Base-by-base conservation (phyloP, 2,888 invertebrate species). In the Apamea epomidion region DNA sequence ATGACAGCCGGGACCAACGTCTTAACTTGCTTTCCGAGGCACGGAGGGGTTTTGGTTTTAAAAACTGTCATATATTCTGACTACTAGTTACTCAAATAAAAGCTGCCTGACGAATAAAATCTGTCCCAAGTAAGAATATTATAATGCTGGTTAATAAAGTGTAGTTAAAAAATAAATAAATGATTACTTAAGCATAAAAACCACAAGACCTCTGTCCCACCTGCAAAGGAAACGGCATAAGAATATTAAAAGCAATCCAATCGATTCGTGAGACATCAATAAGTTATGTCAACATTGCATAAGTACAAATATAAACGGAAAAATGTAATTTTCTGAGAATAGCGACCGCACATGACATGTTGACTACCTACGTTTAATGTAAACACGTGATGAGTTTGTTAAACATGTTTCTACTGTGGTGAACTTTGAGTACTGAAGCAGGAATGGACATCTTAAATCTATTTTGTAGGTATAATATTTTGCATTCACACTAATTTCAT, bases 181-280 rank as follows among this genome's bases (percentile, higher is more conserved):
- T 58, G 3, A 58, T 25, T 58, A 58, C 58, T 25, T 58, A 54
- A 54, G 54, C 12, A n/a, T n/a, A 42, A 25, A 29, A 32, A 32
- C 29, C 32, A 25, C 32, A 42, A 72, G 6, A n/a, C 7, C 25
- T 18, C 37, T 51, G 18, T 25, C 14, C 16, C n/a, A 58, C 18
- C 18, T 62, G n/a, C 48, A 54, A 64, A 62, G 10, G 7, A 45
- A 79, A 25, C 25, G 8, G 14, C 18, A n/a, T 5, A 62, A 42
- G n/a, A 42, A 71, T 80, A 62, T n/a, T 45, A 54, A 37, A 65
- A 65, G 14, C 25, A 21, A 37, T 32, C 8, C 25, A 37, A 51
- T 60, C 1, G n/a, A 42, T 29, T 77, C 82, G 82, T 80, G 82
- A 82, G 12, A 51, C 42, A 75, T 75, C 32, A 75, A 80, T 80